phyloP scores from a whole-genome alignment of 2,888 invertebrate genomes.

The Patella pellucida region DNA sequence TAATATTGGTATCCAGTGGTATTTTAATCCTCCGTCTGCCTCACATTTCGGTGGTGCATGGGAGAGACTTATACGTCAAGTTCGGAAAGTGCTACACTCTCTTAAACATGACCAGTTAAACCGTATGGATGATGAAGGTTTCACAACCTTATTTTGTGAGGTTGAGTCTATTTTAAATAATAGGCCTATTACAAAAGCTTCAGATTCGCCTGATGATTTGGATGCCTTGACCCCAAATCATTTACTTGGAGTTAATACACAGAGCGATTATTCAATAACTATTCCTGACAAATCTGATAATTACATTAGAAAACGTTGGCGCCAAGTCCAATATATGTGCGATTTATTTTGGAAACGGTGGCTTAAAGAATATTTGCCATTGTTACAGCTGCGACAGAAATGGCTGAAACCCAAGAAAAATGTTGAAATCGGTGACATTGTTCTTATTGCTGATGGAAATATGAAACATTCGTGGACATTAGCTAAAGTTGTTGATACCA shows the following conservation, averaged over 20 bases:
- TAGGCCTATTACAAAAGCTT: conserved; percentile 29
- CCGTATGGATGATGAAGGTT: conserved; percentile 32
- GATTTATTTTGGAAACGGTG: conserved; percentile 37
- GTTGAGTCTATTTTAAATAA: conserved; percentile 35
- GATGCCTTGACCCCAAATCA: conserved; percentile 35
- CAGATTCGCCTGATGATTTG: conserved; percentile 26
- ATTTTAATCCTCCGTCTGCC: conserved; percentile 36
- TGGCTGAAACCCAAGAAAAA: too few species aligned
- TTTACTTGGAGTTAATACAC: conserved; percentile 23
- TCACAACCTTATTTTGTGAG: conserved; percentile 33
- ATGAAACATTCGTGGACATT: too few species aligned
- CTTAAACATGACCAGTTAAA: conserved; percentile 23
- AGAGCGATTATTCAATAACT: conserved; percentile 25
- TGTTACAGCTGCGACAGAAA: too few species aligned
- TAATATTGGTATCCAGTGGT: conserved; percentile 30
- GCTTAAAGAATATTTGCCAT: conserved; percentile 26
- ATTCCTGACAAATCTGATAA: conserved; percentile 29
- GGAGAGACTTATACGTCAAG: conserved; percentile 35
- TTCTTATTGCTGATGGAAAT: too few species aligned
- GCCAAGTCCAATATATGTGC: conserved; percentile 37
- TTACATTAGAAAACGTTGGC: conserved; percentile 34
- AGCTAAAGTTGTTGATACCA: too few species aligned
- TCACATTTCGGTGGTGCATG: conserved; percentile 38
- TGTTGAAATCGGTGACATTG: too few species aligned
- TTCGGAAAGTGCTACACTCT: conserved; percentile 24